Evolutionary conservation across 2,113 vertebrate genomes (phyloP).

Genomic region (Dermatemys mawii): DNA sequence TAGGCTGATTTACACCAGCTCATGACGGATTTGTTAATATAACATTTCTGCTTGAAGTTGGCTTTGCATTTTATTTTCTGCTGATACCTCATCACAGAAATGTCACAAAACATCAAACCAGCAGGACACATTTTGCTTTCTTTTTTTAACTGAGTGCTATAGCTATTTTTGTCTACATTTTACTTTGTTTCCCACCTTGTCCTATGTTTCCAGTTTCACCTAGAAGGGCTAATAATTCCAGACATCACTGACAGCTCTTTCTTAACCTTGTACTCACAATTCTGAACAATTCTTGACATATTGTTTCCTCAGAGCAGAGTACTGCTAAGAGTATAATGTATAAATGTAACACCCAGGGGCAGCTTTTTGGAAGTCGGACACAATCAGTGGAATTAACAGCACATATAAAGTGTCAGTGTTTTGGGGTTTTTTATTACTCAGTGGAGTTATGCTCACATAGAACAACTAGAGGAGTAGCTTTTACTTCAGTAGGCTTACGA

Average conservation of each 20-base stretch:
- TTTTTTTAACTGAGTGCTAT: background rate
- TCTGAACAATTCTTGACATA: constrained; percentile 17
- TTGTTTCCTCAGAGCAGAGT: background rate
- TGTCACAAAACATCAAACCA: background rate
- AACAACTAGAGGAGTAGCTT: background rate
- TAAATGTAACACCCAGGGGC: background rate
- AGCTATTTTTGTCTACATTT: background rate
- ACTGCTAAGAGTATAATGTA: background rate
- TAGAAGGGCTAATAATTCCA: constrained; percentile 29
- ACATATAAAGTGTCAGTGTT: background rate
- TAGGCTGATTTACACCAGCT: background rate
- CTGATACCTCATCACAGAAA: background rate
- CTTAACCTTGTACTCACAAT: background rate
- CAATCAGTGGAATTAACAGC: constrained; percentile 11
- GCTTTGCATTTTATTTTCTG: background rate
- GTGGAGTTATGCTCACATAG: background rate
- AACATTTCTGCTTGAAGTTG: background rate
- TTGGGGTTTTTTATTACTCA: background rate
- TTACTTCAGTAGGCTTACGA: background rate
- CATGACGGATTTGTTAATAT: background rate
- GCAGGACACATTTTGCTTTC: background rate
- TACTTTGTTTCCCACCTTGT: background rate
- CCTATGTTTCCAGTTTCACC: background rate
- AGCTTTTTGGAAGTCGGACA: background rate
- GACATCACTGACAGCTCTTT: background rate